Base-by-base conservation (phyloP, 2,113 vertebrate genomes). In the Chunga burmeisteri region DNA sequence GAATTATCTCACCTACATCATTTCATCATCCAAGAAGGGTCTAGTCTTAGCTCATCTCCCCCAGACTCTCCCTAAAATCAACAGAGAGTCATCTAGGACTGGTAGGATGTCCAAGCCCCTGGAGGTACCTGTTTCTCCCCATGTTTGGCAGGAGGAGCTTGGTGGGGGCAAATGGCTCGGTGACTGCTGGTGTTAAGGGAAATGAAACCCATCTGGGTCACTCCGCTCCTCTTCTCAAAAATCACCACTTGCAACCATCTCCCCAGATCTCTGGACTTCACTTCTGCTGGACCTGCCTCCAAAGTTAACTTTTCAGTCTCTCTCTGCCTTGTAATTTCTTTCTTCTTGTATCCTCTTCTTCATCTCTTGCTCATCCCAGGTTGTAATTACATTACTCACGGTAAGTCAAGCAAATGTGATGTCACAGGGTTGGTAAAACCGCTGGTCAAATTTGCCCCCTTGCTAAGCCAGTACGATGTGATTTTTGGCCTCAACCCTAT, bases 391-490 rank as follows among this genome's bases (percentile, higher is more conserved):
- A 78, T 96, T 95, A 92, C 92, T 97, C 96, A 96, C 2, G 0
- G 16, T 7, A 46, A 88, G 95, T 90, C 93, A 92, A 95, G 90
- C 50, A 44, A 30, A 83, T 13, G 50, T 95, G 95, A 96, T 74
- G 96, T 96, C 95, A 96, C 0, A 13, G 75, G 49, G 32, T 0
- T 95, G 79, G 79, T 92, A 83, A 94, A 93, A 92, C 79, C 13
- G 1, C 71, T 86, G 96, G 95, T 83, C 95, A 95, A 49, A 80
- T 96, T 67, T 47, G 32, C 75, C 67, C 67, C 62, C 96, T 96
- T 86, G 95, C 75, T 27, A 52, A 94, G 95, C 96, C 90, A 96
- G 96, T 93, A 93, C 70, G 96, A 70, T 86, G 88, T 96, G 96
- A 78, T 92, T 93, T 94, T 86, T 96, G 88, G 88, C 94, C 88